These are phyloP conservation scores for Germaria angustata DNA, from an alignment of 2,888 invertebrate genomes.

Conservation along the genomic window DNA sequence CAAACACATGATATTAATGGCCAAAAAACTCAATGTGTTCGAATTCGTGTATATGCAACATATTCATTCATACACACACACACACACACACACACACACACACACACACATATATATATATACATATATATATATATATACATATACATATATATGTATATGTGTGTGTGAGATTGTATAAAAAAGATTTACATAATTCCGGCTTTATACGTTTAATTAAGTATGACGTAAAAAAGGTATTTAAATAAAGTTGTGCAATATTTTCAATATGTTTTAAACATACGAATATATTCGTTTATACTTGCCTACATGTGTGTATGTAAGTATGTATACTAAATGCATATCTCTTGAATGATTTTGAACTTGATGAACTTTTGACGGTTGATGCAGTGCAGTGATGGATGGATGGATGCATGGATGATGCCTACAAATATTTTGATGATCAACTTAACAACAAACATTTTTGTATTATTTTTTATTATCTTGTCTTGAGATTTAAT, in stretches of 20 bases:
- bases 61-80: too few species aligned
- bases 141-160: not conserved
- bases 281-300: not conserved
- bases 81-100: too few species aligned
- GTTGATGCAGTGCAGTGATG: conserved; percentile 3
- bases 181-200: conserved; percentile 61
- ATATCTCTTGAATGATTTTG: conserved; percentile 43
- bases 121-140: too few species aligned
- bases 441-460: conserved; percentile 16
- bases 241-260: conserved; percentile 57
- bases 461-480: not conserved
- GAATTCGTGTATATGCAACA: not conserved
- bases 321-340: too few species aligned
- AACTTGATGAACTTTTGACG: conserved; percentile 60
- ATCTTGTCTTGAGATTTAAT: conserved; percentile 2
- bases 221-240: conserved; percentile 51
- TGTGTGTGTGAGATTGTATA: not conserved
- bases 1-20: conserved; percentile 32
- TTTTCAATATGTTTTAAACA: conserved; percentile 29
- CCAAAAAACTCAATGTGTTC: not conserved
- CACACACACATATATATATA: too few species aligned
- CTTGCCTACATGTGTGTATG: too few species aligned
- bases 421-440: conserved; percentile 7
- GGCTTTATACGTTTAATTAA: conserved; percentile 45
- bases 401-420: not conserved